A percentile compares a stretch with the other conserved stretches of the same genome.
These are phyloP conservation scores for Tauraco erythrolophus DNA, from an alignment of 2,113 vertebrate genomes.

Conservation along the genomic window DNA sequence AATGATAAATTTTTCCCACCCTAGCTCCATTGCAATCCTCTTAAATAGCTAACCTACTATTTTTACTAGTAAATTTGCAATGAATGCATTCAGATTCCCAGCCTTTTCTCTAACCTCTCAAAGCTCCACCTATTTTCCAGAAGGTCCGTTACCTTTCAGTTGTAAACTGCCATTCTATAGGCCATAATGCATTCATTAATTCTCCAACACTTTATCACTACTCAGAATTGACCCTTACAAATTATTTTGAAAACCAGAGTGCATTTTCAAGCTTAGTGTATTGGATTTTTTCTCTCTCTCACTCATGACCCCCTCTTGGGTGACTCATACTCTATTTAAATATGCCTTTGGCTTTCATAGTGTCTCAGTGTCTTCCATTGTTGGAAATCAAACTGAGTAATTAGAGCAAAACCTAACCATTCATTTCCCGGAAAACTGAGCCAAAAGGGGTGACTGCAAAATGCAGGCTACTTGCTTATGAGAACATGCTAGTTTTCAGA, in stretches of 20 bases:
- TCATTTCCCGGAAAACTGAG: not conserved
- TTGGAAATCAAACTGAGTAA: not conserved
- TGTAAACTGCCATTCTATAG: not conserved
- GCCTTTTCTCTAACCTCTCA: not conserved
- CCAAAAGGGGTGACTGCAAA: not conserved
- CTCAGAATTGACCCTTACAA: not conserved
- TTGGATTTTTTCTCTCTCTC: not conserved
- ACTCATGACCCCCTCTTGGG: not conserved
- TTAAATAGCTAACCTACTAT: not conserved
- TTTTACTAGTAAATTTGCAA: not conserved
- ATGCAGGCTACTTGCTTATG: not conserved
- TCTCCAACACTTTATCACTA: slow-evolving; percentile 12
- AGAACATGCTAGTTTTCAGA: not conserved
- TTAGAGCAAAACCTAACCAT: not conserved
- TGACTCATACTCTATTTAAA: slow-evolving; percentile 15
- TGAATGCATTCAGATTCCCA: not conserved
- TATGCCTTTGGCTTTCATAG: not conserved
- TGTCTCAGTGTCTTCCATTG: not conserved
- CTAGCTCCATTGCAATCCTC: not conserved
- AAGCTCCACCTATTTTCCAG: not conserved
- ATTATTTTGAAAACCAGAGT: not conserved
- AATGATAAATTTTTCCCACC: not conserved
- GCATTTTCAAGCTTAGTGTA: not conserved
- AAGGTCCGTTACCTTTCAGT: not conserved
- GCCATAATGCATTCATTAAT: not conserved